phyloP scores from a whole-genome alignment of 2,888 invertebrate genomes.

The Dromius quadrimaculatus region DNA sequence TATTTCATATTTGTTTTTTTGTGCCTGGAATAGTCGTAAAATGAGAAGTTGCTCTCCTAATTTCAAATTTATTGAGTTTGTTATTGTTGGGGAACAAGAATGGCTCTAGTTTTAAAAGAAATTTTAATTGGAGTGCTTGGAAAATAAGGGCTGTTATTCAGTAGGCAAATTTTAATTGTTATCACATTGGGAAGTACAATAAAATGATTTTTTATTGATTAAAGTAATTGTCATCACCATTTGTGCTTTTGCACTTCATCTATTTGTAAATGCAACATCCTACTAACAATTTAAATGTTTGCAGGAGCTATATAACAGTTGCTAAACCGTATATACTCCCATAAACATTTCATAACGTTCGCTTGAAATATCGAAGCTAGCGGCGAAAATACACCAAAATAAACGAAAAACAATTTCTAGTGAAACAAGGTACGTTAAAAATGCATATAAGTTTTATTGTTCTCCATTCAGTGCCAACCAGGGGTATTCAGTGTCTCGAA shows the following conservation, averaged over 20 bases:
- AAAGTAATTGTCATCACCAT: neutral
- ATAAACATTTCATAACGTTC: no score
- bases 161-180: neutral
- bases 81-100: neutral
- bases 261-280: no score
- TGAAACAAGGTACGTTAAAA: neutral
- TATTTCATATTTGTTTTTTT: conserved; percentile 1
- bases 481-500: neutral
- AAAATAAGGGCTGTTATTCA: neutral
- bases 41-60: neutral
- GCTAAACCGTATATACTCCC: no score
- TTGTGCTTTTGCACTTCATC: neutral
- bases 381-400: neutral
- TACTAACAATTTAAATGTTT: no score
- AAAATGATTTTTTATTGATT: neutral
- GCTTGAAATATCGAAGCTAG: neutral
- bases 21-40: neutral
- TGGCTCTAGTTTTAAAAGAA: neutral
- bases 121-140: neutral
- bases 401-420: neutral
- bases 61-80: neutral
- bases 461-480: neutral
- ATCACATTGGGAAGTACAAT: neutral
- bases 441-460: neutral
- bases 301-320: no score